Base-by-base conservation (phyloP, 2,888 invertebrate species). In the Leucophenga montana region DNA sequence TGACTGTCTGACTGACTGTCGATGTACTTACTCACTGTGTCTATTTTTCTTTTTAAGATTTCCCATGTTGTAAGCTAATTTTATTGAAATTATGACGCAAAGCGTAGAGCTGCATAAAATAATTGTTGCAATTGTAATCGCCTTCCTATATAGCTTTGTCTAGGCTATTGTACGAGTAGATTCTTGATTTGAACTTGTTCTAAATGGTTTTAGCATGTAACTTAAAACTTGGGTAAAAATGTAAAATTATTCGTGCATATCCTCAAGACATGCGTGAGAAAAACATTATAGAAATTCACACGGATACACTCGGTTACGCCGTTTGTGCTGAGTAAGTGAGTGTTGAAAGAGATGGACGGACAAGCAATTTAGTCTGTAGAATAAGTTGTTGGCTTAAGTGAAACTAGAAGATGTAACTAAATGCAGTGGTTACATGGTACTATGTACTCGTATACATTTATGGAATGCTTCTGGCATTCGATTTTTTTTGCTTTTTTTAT, bases 221-320 rank as follows among this genome's bases (percentile, higher is more conserved):
- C 56, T 56, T 56, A 14, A 27, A 13, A 59, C 48, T 67, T 54
- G 66, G 73, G 75, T 33, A 33, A 33, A 33, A 33, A 33, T 33
- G 39, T 39, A 16, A 64, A 83, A 76, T 84, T 82, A 85, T 79
- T 86, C 85, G 85, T 86, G 81, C 87, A 82, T 87, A 78, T 85
- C 86, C 82, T 79, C 77, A 77, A 83, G 83, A 82, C 85, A 85
- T 87, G 87, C 86, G 87, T 87, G 87, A 87, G 87, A 87, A 87
- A 83, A 79, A 76, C 73, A 77, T 74, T 74, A 72, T 71, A 76
- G 73, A 76, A 80, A 70, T 81, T 85, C 85, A 77, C 85, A 85
- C 83, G 79, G 76, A 75, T 72, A 72, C 69, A 75, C 71, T 71
- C 67, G 57, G 59, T 57, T 67, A 33, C 66, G 31, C 68, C n/a